phyloP scores from a whole-genome alignment of 2,888 invertebrate species.

The Dynastes maya region DNA sequence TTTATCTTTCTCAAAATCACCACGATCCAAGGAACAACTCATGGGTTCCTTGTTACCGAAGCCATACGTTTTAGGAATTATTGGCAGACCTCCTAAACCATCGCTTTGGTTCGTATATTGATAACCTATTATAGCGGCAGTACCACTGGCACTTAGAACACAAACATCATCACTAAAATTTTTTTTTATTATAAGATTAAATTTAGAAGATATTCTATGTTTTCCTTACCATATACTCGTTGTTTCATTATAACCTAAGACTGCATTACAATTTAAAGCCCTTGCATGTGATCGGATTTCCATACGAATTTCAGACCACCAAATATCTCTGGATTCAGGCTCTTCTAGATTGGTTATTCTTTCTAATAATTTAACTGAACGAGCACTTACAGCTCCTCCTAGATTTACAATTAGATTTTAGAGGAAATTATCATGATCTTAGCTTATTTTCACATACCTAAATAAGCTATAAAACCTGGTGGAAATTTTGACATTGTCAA shows the following conservation, averaged over 20 bases:
- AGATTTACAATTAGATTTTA: constrained; percentile 51
- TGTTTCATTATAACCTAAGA: constrained; percentile 93
- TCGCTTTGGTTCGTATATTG: constrained; percentile 69
- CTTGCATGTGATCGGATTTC: constrained; percentile 96
- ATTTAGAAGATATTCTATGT: not conserved
- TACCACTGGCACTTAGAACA: constrained; percentile 93
- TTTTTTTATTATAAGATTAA: not conserved
- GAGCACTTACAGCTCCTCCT: constrained; percentile 88
- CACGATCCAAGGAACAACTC: constrained; percentile 73
- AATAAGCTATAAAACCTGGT: constrained; percentile 88
- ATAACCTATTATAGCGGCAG: constrained; percentile 88
- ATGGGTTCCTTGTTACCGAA: constrained; percentile 65
- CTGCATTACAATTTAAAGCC: constrained; percentile 93
- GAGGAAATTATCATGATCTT: not conserved
- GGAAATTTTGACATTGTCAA: constrained; percentile 94
- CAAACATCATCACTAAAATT: constrained; percentile 91
- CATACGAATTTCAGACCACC: constrained; percentile 97
- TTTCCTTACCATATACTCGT: constrained; percentile 88
- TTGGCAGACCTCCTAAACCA: constrained; percentile 59
- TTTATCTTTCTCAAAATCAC: constrained; percentile 71
- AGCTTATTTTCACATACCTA: constrained; percentile 76
- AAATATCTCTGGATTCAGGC: constrained; percentile 91
- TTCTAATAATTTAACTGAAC: constrained; percentile 88
- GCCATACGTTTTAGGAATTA: constrained; percentile 44
- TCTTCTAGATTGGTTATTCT: constrained; percentile 89